phyloP scores from a whole-genome alignment of 2,888 invertebrate species.

The Thumatha senex region DNA sequence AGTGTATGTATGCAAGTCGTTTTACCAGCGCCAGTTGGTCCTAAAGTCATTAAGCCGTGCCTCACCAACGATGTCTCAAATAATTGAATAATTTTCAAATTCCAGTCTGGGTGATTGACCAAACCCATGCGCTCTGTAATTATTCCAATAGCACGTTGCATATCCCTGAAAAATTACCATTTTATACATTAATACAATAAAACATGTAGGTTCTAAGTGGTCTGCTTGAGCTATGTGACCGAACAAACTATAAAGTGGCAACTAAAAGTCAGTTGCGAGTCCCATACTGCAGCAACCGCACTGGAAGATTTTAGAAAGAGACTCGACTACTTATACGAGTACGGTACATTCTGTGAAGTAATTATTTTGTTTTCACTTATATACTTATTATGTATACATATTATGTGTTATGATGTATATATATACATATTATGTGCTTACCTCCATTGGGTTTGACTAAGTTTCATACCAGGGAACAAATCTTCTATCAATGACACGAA shows the following conservation, averaged over 20 bases:
- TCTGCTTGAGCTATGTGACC: too few species aligned
- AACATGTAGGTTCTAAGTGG: too few species aligned
- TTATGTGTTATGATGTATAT: too few species aligned
- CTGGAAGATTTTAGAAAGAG: too few species aligned
- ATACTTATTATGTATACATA: too few species aligned
- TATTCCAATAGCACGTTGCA: constrained; percentile 88
- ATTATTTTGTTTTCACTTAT: too few species aligned
- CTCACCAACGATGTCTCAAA: constrained; percentile 94
- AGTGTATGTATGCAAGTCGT: constrained; percentile 91
- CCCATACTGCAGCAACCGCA: too few species aligned
- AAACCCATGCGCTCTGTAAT: constrained; percentile 86
- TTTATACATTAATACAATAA: background rate
- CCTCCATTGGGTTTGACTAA: constrained; percentile 79
- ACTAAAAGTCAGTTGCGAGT: too few species aligned
- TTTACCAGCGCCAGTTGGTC: constrained; percentile 95
- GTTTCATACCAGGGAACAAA: constrained; percentile 93
- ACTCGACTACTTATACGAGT: too few species aligned
- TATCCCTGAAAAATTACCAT: constrained; percentile 77
- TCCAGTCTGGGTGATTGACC: constrained; percentile 93
- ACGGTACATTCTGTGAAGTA: too few species aligned
- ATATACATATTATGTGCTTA: too few species aligned
- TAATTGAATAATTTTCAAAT: constrained; percentile 92
- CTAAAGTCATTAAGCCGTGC: constrained; percentile 95
- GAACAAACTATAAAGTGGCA: too few species aligned
- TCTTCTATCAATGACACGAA: constrained; percentile 94